A percentile compares a stretch with the other conserved stretches of the same genome.
phyloP scores from a whole-genome alignment of 2,113 vertebrate genomes.

The Cheilinus undulatus region DNA sequence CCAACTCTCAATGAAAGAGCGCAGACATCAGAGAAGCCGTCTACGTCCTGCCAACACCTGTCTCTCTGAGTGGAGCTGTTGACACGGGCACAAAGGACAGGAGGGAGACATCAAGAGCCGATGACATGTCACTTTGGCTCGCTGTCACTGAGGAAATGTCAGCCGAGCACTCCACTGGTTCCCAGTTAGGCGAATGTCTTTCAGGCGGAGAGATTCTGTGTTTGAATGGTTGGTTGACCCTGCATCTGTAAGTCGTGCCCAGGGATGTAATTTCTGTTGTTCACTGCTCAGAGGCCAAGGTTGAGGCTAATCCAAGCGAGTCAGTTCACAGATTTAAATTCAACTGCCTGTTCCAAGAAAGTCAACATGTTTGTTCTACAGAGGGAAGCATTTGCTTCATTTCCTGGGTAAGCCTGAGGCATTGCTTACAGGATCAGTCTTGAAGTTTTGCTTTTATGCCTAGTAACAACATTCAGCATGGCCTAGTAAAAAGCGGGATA shows the following conservation, averaged over 20 bases:
- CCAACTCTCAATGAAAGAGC: constrained; percentile 62
- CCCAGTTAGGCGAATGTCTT: constrained; percentile 36
- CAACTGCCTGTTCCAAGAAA: constrained; percentile 29
- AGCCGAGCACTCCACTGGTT: constrained; percentile 40
- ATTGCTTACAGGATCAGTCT: constrained; percentile 1
- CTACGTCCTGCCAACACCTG: constrained; percentile 77
- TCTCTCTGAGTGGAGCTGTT: constrained; percentile 53
- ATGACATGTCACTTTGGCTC: constrained; percentile 72
- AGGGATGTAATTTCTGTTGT: constrained; percentile 56
- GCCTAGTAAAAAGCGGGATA: too few species aligned
- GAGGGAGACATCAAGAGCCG: constrained; percentile 69
- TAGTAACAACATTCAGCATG: neutral
- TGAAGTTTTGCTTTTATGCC: neutral
- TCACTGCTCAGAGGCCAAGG: constrained; percentile 35
- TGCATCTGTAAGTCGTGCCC: constrained; percentile 31
- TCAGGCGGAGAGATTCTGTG: constrained; percentile 20
- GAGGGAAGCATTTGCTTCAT: constrained; percentile 1
- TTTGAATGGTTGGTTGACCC: constrained; percentile 57
- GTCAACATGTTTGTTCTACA: constrained; percentile 9
- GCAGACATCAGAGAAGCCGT: constrained; percentile 67
- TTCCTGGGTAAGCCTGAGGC: neutral
- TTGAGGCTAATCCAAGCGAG: constrained; percentile 6
- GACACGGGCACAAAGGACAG: constrained; percentile 68
- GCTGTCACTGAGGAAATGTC: constrained; percentile 76
- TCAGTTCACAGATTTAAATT: constrained; percentile 30